phyloP scores from a whole-genome alignment of 2,797 vertebrate genomes.

The Vespertilio murinus region DNA sequence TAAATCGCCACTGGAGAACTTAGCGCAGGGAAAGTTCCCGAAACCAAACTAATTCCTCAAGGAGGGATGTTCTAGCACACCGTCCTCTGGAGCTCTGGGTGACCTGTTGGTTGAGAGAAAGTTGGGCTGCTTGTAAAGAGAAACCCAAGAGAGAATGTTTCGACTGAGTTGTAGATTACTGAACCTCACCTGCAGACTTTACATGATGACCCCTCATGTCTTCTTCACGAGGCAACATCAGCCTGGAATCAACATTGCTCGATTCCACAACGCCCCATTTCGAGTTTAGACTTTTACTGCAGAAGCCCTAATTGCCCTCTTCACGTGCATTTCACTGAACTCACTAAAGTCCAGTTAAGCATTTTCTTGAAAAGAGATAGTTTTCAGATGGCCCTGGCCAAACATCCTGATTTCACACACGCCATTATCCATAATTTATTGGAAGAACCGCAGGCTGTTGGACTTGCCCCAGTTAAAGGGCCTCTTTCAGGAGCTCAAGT shows the following conservation, averaged over 20 bases:
- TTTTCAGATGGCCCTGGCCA: slow-evolving; percentile 57
- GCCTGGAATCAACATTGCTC: too few relatives aligned
- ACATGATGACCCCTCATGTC: background rate
- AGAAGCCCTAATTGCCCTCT: slow-evolving; percentile 55
- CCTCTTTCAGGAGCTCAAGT: background rate
- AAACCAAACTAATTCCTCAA: background rate
- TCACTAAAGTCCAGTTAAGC: slow-evolving; percentile 63
- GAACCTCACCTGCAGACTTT: background rate
- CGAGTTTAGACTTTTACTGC: slow-evolving; percentile 46
- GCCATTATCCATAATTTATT: slow-evolving; percentile 24
- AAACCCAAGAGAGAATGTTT: background rate
- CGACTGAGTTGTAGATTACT: background rate
- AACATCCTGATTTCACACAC: background rate
- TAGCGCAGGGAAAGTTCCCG: background rate
- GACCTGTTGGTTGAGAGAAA: background rate
- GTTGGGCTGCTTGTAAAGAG: background rate
- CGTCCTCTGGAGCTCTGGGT: background rate
- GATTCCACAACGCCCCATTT: background rate
- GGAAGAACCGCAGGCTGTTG: background rate
- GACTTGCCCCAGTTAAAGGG: slow-evolving; percentile 10
- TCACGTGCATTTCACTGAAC: slow-evolving; percentile 55
- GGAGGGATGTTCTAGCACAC: background rate
- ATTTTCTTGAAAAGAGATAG: slow-evolving; percentile 69
- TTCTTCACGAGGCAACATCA: background rate
- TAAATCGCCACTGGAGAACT: background rate